phyloP scores from a whole-genome alignment of 2,797 vertebrate species.

The Megaceryle alcyon region DNA sequence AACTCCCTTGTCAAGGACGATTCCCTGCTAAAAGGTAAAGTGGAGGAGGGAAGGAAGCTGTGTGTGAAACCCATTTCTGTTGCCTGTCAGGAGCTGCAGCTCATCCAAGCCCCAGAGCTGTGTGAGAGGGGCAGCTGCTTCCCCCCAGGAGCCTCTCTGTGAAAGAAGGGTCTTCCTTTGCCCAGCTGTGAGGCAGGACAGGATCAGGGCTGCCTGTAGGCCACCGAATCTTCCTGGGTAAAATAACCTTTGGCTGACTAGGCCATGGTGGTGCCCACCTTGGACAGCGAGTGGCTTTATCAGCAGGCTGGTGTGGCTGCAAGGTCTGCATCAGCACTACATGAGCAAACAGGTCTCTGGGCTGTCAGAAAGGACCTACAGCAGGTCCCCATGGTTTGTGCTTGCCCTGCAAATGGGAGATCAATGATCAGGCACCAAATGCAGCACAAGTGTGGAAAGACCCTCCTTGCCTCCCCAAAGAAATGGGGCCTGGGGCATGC shows the following conservation, averaged over 20 bases:
- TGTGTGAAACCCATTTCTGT: neutral
- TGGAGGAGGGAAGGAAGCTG: neutral
- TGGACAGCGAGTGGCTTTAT: neutral
- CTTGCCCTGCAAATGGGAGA: neutral
- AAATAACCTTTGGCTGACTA: neutral
- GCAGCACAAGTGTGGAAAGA: neutral
- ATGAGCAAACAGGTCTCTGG: neutral
- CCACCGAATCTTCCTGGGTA: neutral
- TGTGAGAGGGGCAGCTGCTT: neutral
- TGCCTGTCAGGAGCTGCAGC: neutral
- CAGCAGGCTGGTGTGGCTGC: neutral
- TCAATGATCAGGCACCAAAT: fast-evolving
- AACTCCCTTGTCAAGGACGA: neutral
- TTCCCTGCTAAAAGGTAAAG: neutral
- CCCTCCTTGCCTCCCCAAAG: neutral
- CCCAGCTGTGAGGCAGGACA: neutral
- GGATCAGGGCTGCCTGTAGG: neutral
- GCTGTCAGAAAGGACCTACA: neutral
- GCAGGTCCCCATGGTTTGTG: neutral
- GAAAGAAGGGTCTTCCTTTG: neutral
- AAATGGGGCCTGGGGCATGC: neutral
- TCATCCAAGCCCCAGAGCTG: neutral
- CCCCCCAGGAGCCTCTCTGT: neutral
- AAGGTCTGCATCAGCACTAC: neutral
- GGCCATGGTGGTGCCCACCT: fast-evolving